These are phyloP conservation scores for Vireo griseus DNA, from an alignment of 2,797 vertebrate genomes.

Conservation along the genomic window DNA sequence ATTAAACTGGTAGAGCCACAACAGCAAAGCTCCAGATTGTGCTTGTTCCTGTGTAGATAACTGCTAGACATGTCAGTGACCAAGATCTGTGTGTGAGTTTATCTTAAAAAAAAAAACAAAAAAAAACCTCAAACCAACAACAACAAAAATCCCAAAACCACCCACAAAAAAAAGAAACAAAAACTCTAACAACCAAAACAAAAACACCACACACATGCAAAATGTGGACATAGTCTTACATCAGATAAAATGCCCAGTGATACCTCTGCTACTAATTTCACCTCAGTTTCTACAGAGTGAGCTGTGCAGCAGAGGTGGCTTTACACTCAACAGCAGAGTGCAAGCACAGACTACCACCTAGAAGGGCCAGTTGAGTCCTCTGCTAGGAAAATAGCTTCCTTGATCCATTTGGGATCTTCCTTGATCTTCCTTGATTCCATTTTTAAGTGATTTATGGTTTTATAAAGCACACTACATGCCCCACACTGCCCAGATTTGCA, in stretches of 20 bases:
- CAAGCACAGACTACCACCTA: neutral
- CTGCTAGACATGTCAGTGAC: neutral
- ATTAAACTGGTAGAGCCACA: neutral
- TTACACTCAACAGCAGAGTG: neutral
- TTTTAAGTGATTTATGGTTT: neutral
- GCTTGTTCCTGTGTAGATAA: neutral
- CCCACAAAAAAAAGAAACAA: neutral
- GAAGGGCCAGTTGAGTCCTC: accelerated
- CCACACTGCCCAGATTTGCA: neutral
- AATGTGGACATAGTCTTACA: neutral
- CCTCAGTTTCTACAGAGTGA: neutral
- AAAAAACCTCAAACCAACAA: too few species aligned
- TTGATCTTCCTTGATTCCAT: neutral
- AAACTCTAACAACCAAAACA: neutral
- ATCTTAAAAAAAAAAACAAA: neutral
- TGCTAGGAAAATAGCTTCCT: neutral
- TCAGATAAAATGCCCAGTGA: neutral
- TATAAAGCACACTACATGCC: neutral
- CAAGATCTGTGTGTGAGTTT: neutral
- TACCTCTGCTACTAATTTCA: neutral
- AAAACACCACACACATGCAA: neutral
- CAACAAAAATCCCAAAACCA: neutral
- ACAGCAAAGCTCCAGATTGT: neutral
- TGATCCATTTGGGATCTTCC: too few species aligned
- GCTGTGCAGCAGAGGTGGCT: neutral